These are phyloP conservation scores for Himalopsyche tibetana DNA, from an alignment of 2,888 invertebrate genomes.

Conservation along the genomic window DNA sequence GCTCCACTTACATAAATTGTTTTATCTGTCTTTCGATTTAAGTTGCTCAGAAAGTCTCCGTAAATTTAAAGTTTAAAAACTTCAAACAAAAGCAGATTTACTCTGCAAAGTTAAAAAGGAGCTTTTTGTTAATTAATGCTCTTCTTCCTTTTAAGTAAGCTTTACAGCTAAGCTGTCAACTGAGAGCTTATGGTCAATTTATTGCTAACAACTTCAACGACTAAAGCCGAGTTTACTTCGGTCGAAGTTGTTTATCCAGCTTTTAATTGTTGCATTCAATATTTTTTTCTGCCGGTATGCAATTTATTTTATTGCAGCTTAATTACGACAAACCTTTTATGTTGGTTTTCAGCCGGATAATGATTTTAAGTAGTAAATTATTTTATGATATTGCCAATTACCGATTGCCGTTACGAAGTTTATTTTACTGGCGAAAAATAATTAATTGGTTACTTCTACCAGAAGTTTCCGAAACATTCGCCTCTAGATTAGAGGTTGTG, in stretches of 20 bases:
- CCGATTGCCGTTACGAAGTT: no score
- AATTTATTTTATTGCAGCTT: conserved; percentile 11
- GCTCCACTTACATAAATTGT: neutral
- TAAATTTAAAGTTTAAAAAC: conserved; percentile 25
- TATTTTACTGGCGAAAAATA: no score
- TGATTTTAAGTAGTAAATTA: no score
- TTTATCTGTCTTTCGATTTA: conserved; percentile 14
- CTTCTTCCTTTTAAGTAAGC: conserved; percentile 38
- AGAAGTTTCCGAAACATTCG: no score
- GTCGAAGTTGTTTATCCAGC: conserved; percentile 14
- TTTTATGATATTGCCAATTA: no score
- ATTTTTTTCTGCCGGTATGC: neutral
- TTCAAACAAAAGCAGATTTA: conserved; percentile 11
- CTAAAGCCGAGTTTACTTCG: neutral
- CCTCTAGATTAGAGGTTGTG: no score
- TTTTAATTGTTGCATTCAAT: conserved; percentile 16
- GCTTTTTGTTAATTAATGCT: conserved; percentile 35
- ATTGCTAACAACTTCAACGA: conserved; percentile 4
- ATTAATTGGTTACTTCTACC: no score
- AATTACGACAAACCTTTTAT: neutral
- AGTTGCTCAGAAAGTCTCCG: neutral
- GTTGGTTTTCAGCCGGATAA: neutral
- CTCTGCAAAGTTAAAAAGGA: conserved; percentile 38
- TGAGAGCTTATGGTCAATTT: conserved; percentile 40
- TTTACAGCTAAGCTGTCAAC: conserved; percentile 41